A percentile compares a stretch with the other conserved stretches of the same genome.
phyloP scores from a whole-genome alignment of 1,140 invertebrate species.

The Araneus ventricosus region DNA sequence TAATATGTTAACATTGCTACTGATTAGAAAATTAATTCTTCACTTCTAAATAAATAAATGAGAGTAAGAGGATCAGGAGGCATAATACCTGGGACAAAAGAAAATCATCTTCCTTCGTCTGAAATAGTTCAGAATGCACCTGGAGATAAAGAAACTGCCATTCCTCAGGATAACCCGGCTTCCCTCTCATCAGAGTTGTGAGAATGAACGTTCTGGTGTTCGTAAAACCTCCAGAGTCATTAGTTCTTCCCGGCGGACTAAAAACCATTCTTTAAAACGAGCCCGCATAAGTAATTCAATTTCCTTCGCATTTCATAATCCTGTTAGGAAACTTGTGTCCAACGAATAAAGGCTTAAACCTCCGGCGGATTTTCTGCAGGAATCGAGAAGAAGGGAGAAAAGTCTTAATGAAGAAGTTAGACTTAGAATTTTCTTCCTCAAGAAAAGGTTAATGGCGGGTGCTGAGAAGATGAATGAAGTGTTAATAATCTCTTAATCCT shows the following conservation, averaged over 20 bases:
- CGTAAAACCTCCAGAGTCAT: background rate
- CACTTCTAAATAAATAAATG: background rate
- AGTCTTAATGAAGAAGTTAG: conserved; percentile 48
- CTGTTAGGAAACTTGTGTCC: conserved; percentile 56
- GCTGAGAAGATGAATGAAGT: conserved; percentile 44
- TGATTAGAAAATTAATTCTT: too few species aligned
- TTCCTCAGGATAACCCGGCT: background rate
- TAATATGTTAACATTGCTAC: too few species aligned
- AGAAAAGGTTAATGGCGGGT: conserved; percentile 6
- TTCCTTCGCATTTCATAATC: conserved; percentile 69
- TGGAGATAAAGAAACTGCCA: conserved; percentile 4
- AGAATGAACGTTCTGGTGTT: background rate
- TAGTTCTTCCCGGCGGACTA: conserved; percentile 1
- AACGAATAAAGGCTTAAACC: conserved; percentile 47
- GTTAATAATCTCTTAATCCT: conserved; percentile 64
- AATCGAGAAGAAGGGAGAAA: background rate
- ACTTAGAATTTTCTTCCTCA: conserved; percentile 27
- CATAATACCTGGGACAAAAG: background rate
- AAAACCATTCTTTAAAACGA: conserved; percentile 66
- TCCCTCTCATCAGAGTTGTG: background rate
- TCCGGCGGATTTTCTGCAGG: conserved; percentile 4
- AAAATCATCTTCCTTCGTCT: background rate
- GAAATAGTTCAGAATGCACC: background rate
- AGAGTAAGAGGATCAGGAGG: background rate
- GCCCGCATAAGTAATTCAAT: conserved; percentile 68